These are phyloP conservation scores for Phaedon cochleariae DNA, from an alignment of 2,888 invertebrate species.

Conservation along the genomic window DNA sequence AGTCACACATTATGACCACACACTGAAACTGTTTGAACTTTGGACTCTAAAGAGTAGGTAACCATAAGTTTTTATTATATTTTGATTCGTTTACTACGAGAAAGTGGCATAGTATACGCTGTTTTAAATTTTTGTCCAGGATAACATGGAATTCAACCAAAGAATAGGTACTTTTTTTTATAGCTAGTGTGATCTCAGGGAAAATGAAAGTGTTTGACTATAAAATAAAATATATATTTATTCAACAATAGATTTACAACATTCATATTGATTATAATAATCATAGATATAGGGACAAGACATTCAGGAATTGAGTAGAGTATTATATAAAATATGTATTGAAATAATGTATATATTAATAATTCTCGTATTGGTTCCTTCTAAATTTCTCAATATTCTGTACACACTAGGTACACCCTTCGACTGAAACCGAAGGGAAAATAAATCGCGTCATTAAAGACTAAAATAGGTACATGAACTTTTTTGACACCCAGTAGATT, in stretches of 20 bases:
- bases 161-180: too few relatives aligned
- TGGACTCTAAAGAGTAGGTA: too few relatives aligned
- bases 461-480: slow-evolving; percentile 39
- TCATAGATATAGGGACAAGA: slow-evolving; percentile 31
- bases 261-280: slow-evolving; percentile 19
- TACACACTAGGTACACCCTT: neutral
- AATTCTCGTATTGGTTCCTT: slow-evolving; percentile 12
- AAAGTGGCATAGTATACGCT: too few relatives aligned
- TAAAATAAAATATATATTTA: slow-evolving; percentile 36
- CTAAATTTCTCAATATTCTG: slow-evolving; percentile 3
- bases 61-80: too few relatives aligned
- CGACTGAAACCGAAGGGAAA: slow-evolving; percentile 38
- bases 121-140: too few relatives aligned
- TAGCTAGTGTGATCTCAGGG: too few relatives aligned
- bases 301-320: neutral
- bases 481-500: slow-evolving; percentile 48
- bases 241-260: slow-evolving; percentile 36
- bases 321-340: slow-evolving; percentile 24
- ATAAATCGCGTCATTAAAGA: slow-evolving; percentile 45
- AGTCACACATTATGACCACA: too few relatives aligned
- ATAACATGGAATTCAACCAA: too few relatives aligned
- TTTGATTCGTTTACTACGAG: too few relatives aligned
- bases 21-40: too few relatives aligned
- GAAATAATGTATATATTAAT: slow-evolving; percentile 4
- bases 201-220: neutral